Evolutionary conservation across 35 echinoderm and acorn worm species (phyloP).

Genomic region (Apostichopus parvimensis): DNA sequence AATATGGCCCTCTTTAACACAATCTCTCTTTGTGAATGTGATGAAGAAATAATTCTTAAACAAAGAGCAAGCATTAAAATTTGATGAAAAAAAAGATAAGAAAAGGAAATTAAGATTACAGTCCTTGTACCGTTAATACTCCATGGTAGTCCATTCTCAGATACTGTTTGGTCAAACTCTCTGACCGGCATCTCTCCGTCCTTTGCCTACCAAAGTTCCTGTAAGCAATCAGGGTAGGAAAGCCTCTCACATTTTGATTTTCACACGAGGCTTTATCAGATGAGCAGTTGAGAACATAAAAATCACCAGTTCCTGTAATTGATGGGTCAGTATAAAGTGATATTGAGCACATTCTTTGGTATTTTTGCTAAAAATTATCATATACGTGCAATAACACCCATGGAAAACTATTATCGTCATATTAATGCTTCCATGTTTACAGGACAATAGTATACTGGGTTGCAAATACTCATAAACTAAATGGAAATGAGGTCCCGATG

Average conservation of each 20-base stretch:
- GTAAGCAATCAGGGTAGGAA: constrained; percentile 84
- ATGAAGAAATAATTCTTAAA: too few species aligned
- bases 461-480: too few species aligned
- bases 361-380: neutral
- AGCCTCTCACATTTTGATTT: constrained; percentile 66
- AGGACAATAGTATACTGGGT: neutral
- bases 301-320: constrained; percentile 64
- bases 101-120: too few species aligned
- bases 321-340: neutral
- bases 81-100: too few species aligned
- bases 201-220: constrained; percentile 62
- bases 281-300: constrained; percentile 86
- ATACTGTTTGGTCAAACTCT: constrained; percentile 45
- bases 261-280: constrained; percentile 67
- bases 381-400: neutral
- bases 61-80: too few species aligned
- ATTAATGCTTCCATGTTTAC: neutral
- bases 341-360: neutral
- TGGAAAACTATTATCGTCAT: neutral
- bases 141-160: constrained; percentile 95
- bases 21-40: too few species aligned
- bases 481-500: too few species aligned
- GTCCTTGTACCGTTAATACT: constrained; percentile 50
- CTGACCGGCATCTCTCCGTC: constrained; percentile 68
- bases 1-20: too few species aligned